Evolutionary conservation across 2,113 vertebrate genomes (phyloP), one percentile per base, ranked within the genome.

Genomic region (Amphilophus citrinellus): DNA sequence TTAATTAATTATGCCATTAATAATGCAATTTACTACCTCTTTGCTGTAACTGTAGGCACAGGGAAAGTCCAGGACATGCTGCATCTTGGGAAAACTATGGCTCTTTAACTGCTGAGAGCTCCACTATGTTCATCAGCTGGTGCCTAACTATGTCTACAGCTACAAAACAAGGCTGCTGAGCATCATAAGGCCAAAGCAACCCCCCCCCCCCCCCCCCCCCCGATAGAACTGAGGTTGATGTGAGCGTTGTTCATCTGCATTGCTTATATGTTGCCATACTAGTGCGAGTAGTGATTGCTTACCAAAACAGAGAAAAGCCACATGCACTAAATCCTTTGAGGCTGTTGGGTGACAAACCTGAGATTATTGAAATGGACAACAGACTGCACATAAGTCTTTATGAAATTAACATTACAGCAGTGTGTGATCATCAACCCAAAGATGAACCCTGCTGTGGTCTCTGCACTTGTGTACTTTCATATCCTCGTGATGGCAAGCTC

Each of bases 401-500:
- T 27, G 1, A 73, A 35, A 32, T 10, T 50, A 56, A 73, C 66
- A 71, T 71, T 71, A 30, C 0, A 53, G 44, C 13, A 53, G 5
- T 18, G 20, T 27, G 24, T 27, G n/a, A 53, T 53, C 17, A 58
- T 42, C 61, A 37, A 71, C 78, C 79, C 4, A 20, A 15, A 61
- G 76, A 84, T 76, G 59, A 90, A 76, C 84, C 20, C 75, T 32
- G 61, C 80, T 27, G 42, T n/a, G 11, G 59, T 84, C 63, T 73
- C 77, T 14, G n/a, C 17, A 14, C 71, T 82, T 62, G 58, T 82
- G 56, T 76, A 24, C 84, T 78, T 89, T 85, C 61, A 87, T 87
- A 81, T 92, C 83, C 75, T 87, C 15, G 18, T 84, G 85, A 77
- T 8, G 5, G 57, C 30, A 30, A 86, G 47, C 22, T 13, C 71